phyloP scores from a whole-genome alignment of 2,797 vertebrate genomes.

The Acrocephalus scirpaceus region DNA sequence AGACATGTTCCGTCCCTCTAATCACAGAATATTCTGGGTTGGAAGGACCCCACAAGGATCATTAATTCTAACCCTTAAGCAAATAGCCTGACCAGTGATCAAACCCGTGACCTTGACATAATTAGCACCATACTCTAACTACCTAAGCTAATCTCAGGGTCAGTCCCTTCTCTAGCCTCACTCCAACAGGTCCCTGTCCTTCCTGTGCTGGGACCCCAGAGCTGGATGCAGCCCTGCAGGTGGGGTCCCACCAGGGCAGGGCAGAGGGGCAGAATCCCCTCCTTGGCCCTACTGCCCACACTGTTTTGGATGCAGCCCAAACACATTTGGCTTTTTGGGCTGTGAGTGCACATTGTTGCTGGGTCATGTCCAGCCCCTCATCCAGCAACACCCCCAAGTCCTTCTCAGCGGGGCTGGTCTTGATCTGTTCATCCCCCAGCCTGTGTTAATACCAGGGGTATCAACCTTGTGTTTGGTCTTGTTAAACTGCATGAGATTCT shows the following conservation, averaged over 20 bases:
- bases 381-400: not conserved
- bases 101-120: not conserved
- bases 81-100: fast-evolving
- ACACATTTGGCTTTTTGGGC: not conserved
- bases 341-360: not conserved
- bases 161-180: not conserved
- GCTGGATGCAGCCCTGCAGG: fast-evolving
- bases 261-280: not conserved
- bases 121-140: not conserved
- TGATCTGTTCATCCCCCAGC: fast-evolving
- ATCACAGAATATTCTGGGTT: not conserved
- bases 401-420: not conserved
- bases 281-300: not conserved
- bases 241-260: not conserved
- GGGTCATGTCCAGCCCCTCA: not conserved
- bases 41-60: not conserved
- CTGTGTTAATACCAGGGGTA: not conserved
- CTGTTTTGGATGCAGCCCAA: not conserved
- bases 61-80: fast-evolving
- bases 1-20: not conserved
- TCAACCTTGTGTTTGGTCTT: not conserved
- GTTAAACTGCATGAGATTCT: not conserved
- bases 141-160: not conserved
- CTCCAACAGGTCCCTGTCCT: fast-evolving
- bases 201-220: not conserved